Percentiles rank a stretch among this genome's conserved stretches.
Evolutionary conservation across 2,888 invertebrate species (phyloP).

Genomic region (Acrobasis suavella): DNA sequence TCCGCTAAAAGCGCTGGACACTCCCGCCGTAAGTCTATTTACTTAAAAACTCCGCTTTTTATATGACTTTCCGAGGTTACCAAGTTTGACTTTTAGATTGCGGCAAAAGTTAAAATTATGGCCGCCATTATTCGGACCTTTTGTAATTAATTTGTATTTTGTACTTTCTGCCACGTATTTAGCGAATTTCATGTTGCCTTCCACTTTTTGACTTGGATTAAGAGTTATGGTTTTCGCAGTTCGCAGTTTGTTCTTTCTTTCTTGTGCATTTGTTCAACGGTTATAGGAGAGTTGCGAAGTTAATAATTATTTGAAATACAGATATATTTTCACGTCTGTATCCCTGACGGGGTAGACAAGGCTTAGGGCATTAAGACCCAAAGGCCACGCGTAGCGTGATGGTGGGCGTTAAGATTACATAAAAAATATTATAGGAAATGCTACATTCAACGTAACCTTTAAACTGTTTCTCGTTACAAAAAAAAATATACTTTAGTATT

Average conservation of each 20-base stretch:
- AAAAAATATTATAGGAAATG: no score
- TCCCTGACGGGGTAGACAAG: no score
- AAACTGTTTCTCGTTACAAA: no score
- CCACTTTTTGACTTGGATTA: slow-evolving; percentile 2
- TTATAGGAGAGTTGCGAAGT: slow-evolving; percentile 1
- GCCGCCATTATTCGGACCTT: slow-evolving; percentile 27
- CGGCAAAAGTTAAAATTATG: slow-evolving; percentile 34
- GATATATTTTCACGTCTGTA: no score
- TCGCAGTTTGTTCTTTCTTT: background rate
- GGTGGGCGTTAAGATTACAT: no score
- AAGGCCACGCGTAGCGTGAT: no score
- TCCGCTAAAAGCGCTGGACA: background rate
- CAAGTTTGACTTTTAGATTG: slow-evolving; percentile 34
- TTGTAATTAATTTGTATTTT: slow-evolving; percentile 36
- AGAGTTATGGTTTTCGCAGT: background rate
- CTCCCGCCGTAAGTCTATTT: slow-evolving; percentile 22
- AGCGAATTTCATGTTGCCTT: slow-evolving; percentile 21
- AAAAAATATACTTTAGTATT: no score
- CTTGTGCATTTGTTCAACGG: background rate
- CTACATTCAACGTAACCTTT: no score
- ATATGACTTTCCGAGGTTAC: slow-evolving; percentile 25
- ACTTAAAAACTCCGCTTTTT: slow-evolving; percentile 26
- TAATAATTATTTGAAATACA: no score
- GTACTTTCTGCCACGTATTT: slow-evolving; percentile 32
- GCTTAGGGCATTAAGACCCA: no score